Percentiles rank a stretch among this genome's conserved stretches.
Conservation (phyloP, 2,113 vertebrate species). For the Silurus meridionalis region DNA sequence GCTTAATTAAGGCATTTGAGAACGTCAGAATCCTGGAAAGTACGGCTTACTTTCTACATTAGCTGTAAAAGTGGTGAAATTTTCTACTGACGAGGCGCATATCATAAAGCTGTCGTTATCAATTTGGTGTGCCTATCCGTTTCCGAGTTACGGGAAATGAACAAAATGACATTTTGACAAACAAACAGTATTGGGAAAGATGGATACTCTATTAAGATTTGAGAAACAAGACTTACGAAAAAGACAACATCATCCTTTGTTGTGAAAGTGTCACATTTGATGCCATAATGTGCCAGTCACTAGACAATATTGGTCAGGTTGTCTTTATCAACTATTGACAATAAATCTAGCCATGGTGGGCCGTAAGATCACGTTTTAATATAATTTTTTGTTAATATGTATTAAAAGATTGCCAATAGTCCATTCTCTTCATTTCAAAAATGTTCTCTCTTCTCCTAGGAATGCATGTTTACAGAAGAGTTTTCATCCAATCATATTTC, state of each 20-base stretch:
- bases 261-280: background rate
- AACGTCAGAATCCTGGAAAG: conserved; percentile 13
- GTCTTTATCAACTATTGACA: no score
- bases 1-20: conserved; percentile 29
- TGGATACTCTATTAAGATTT: background rate
- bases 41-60: background rate
- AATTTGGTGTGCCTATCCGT: background rate
- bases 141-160: background rate
- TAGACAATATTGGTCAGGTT: background rate
- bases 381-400: no score
- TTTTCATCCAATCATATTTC: no score
- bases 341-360: no score
- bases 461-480: no score
- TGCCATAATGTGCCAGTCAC: background rate
- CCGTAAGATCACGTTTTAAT: no score
- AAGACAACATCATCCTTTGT: background rate
- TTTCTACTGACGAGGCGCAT: background rate
- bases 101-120: conserved; percentile 7
- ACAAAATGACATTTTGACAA: background rate
- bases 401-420: no score
- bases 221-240: background rate
- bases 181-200: background rate
- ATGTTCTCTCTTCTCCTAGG: no score
- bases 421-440: no score
- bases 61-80: background rate